Percentiles rank a stretch among this genome's conserved stretches.
Evolutionary conservation across 2,113 vertebrate genomes (phyloP).

Genomic region (Pholis gunnellus): DNA sequence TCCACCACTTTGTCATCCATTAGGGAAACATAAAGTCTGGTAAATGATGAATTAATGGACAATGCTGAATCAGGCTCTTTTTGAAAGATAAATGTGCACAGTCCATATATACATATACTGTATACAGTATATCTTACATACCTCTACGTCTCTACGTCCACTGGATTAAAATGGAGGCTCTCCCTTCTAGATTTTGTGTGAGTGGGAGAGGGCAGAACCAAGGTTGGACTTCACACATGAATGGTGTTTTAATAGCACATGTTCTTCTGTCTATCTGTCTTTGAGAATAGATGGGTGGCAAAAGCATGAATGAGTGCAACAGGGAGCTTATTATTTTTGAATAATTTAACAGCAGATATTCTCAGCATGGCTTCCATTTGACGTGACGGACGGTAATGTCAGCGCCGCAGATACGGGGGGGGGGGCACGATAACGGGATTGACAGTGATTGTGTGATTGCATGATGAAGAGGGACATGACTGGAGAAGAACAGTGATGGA

Average conservation of each 20-base stretch:
- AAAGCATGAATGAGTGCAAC: conserved; percentile 9
- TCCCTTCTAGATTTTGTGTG: too few relatives aligned
- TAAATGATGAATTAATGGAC: too few relatives aligned
- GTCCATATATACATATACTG: too few relatives aligned
- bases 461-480: conserved; percentile 23
- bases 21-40: too few relatives aligned
- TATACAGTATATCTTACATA: too few relatives aligned
- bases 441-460: conserved; percentile 49
- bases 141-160: too few relatives aligned
- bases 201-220: too few relatives aligned
- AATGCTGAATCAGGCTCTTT: too few relatives aligned
- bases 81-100: too few relatives aligned
- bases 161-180: too few relatives aligned
- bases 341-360: conserved; percentile 56
- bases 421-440: conserved; percentile 24
- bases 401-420: not conserved
- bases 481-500: conserved; percentile 21
- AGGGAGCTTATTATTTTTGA: conserved; percentile 40
- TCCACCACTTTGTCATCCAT: too few relatives aligned
- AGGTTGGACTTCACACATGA: not conserved
- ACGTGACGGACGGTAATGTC: conserved; percentile 40
- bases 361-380: conserved; percentile 35
- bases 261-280: not conserved
- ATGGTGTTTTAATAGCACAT: not conserved
- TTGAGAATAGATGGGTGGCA: not conserved